phyloP scores from a whole-genome alignment of 2,797 vertebrate species.

The Carcharodon carcharias region DNA sequence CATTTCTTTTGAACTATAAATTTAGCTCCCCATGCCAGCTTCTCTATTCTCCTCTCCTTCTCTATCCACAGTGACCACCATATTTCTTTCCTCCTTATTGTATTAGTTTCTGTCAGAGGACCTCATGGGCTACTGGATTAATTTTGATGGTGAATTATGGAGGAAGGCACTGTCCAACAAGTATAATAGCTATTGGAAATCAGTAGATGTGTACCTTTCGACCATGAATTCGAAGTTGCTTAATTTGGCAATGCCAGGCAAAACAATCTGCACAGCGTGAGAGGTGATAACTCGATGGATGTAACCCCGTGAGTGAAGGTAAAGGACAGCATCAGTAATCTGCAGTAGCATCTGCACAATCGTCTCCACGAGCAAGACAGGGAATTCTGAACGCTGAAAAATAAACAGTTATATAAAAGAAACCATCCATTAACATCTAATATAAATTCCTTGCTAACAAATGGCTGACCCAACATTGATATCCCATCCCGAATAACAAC shows the following conservation, averaged over 20 bases:
- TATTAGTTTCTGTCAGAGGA: neutral
- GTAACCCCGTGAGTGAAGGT: slow-evolving; percentile 56
- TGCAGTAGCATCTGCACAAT: slow-evolving; percentile 59
- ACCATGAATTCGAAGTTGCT: slow-evolving; percentile 64
- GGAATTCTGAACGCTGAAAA: slow-evolving; percentile 57
- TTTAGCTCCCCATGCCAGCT: neutral
- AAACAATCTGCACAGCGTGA: slow-evolving; percentile 56
- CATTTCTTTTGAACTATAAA: neutral
- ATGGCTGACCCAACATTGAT: neutral
- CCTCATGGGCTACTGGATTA: neutral
- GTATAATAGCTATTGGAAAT: neutral
- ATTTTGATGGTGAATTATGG: neutral
- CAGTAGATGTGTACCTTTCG: slow-evolving; percentile 52
- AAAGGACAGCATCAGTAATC: slow-evolving; percentile 52
- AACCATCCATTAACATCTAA: neutral
- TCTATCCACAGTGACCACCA: neutral
- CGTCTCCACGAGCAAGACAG: slow-evolving; percentile 53
- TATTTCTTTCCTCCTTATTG: neutral
- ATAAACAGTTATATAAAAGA: neutral
- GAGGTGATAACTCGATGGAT: slow-evolving; percentile 61
- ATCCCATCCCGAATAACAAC: neutral
- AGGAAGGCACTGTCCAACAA: neutral
- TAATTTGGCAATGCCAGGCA: slow-evolving; percentile 56
- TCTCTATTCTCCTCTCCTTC: neutral
- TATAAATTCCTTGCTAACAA: neutral